Evolutionary conservation across 2,797 vertebrate genomes (phyloP), one percentile per base, ranked within the genome.

Genomic region (Cyclura pinguis): DNA sequence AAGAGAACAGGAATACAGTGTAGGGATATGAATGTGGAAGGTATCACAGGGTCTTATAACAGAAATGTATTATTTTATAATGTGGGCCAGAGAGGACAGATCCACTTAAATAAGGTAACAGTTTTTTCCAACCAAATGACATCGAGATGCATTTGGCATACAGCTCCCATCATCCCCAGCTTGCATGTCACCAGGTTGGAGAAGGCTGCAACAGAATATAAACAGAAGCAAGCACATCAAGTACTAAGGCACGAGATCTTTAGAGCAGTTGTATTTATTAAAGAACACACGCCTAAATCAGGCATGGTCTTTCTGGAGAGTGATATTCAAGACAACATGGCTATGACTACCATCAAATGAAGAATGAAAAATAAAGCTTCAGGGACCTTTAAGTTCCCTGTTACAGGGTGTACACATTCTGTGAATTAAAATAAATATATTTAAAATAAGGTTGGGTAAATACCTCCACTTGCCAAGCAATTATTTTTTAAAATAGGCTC

Each of bases 351-450:
- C 67, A 86, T 29, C 64, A 55, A 35, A 64, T 47, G 47, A 85
- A 88, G 16, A 62, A 69, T 18, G 38, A 38, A 69, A 52, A 90
- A 55, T 62, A 57, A 0, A 18, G 59, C 24, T 24, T 29, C 42
- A 78, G 47, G 42, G 42, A 78, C 42, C 77, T 78, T 80, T 52
- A 90, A 88, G 93, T 87, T 67, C 27, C 16, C 87, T 64, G 86
- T 32, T 52, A 35, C 72, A 84, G n/a, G 81, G 42, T 92, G 84
- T 86, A 87, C 1, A 1, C 35, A 57, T 42, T 91, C 85, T 73
- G 52, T 32, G 86, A 91, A 91, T 83, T 86, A 92, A 32, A 92
- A 72, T 35, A 93, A 85, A 86, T 35, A 22, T 64, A 88, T 91
- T 90, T 59, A 87, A 94, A 93, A 93, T 0, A 2, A 93, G 89